Percentiles rank a stretch among this genome's conserved stretches.
Evolutionary conservation across 2,797 vertebrate genomes (phyloP).

Genomic region (Austrolebias charrua): DNA sequence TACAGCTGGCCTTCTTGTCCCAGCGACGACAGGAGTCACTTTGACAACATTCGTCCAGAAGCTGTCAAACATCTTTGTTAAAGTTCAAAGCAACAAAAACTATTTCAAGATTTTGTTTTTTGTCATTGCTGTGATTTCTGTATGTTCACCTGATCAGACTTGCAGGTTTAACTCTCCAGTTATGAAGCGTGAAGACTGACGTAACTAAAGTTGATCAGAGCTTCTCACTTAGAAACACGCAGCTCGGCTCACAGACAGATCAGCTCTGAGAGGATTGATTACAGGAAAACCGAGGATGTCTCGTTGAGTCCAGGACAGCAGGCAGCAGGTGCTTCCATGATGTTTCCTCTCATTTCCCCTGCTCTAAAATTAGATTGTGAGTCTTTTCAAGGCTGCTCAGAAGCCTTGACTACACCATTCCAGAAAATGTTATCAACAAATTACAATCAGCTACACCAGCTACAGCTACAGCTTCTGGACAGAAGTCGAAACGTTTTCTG

Average conservation of each 20-base stretch:
- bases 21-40: conserved; percentile 41
- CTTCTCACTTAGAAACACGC: conserved; percentile 6
- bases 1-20: conserved; percentile 52
- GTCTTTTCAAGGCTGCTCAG: conserved; percentile 47
- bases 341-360: conserved; percentile 64
- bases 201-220: conserved; percentile 12
- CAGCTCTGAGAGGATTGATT: conserved; percentile 55
- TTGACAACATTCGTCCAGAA: conserved; percentile 33
- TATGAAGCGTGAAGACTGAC: conserved; percentile 3
- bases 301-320: conserved; percentile 52
- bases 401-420: background rate
- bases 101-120: background rate
- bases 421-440: background rate
- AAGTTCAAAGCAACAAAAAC: background rate
- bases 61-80: conserved; percentile 2
- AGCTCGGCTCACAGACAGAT: conserved; percentile 31
- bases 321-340: conserved; percentile 73
- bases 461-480: no score
- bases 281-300: conserved; percentile 60
- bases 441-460: no score
- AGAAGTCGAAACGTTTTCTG: no score
- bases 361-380: conserved; percentile 76
- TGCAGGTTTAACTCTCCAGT: background rate
- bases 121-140: background rate
- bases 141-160: background rate